These are phyloP conservation scores for Pangasius sanitwongsei DNA, from an alignment of 2,797 vertebrate genomes.

Conservation along the genomic window DNA sequence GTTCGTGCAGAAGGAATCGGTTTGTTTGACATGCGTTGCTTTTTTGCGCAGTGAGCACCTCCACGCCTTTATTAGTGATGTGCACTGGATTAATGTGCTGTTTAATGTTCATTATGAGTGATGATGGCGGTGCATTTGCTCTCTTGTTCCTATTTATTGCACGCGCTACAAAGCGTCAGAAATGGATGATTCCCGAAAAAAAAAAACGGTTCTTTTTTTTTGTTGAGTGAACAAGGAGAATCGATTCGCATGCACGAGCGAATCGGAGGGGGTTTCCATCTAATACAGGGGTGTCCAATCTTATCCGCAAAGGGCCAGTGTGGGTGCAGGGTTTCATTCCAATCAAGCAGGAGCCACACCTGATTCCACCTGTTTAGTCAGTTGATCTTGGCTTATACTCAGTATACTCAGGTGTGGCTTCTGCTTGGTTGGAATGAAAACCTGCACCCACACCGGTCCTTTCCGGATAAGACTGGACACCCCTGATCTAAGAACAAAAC, in stretches of 20 bases:
- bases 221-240: neutral
- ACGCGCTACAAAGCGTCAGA: neutral
- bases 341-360: too few species aligned
- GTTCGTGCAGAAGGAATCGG: neutral
- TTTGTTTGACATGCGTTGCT: neutral
- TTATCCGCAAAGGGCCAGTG: too few species aligned
- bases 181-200: neutral
- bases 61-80: neutral
- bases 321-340: too few species aligned
- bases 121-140: neutral
- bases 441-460: too few species aligned
- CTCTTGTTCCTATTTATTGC: neutral
- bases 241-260: neutral
- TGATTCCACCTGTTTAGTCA: too few species aligned
- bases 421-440: too few species aligned
- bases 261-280: neutral
- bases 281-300: too few species aligned
- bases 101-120: neutral
- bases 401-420: too few species aligned
- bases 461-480: too few species aligned
- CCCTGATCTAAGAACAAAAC: neutral
- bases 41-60: constrained; percentile 15
- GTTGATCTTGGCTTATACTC: too few species aligned
- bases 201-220: neutral
- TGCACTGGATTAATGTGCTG: neutral